These are phyloP conservation scores for Podiceps cristatus DNA, from an alignment of 2,113 vertebrate species.

Conservation along the genomic window DNA sequence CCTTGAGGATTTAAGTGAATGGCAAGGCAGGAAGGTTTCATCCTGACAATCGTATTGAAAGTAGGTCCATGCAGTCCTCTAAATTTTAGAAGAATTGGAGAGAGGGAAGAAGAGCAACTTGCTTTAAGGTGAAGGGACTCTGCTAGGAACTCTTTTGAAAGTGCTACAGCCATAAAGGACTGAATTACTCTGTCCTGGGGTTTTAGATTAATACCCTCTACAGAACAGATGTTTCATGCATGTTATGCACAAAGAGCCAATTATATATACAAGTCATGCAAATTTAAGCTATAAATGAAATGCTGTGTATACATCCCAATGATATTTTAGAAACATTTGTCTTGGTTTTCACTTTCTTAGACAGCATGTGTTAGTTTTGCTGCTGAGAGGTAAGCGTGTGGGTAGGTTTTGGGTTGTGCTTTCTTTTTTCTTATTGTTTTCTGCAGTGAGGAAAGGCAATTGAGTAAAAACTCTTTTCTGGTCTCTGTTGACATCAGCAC, in stretches of 20 bases:
- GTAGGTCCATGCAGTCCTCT: not conserved
- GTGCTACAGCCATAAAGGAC: not conserved
- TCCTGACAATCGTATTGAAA: not conserved
- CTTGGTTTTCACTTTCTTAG: not conserved
- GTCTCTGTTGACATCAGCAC: conserved; percentile 61
- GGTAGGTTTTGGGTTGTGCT: not conserved
- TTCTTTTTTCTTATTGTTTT: conserved; percentile 35
- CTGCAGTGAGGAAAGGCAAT: not conserved
- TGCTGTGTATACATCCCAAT: not conserved
- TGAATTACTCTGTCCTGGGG: not conserved
- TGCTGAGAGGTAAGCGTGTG: not conserved
- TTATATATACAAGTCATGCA: not conserved
- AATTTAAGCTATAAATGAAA: not conserved
- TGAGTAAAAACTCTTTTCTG: conserved; percentile 2
- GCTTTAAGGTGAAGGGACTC: not conserved
- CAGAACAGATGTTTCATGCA: not conserved
- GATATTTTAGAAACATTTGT: not conserved
- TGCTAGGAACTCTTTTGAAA: not conserved
- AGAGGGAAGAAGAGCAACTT: not conserved
- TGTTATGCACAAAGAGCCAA: not conserved
- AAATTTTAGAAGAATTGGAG: not conserved
- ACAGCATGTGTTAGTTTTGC: not conserved
- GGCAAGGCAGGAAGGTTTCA: not conserved
- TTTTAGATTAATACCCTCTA: not conserved
- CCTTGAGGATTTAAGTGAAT: not conserved